Percentiles rank a stretch among this genome's conserved stretches.
Evolutionary conservation across 1,140 invertebrate species (phyloP).

Genomic region (Laodelphax striatellus): DNA sequence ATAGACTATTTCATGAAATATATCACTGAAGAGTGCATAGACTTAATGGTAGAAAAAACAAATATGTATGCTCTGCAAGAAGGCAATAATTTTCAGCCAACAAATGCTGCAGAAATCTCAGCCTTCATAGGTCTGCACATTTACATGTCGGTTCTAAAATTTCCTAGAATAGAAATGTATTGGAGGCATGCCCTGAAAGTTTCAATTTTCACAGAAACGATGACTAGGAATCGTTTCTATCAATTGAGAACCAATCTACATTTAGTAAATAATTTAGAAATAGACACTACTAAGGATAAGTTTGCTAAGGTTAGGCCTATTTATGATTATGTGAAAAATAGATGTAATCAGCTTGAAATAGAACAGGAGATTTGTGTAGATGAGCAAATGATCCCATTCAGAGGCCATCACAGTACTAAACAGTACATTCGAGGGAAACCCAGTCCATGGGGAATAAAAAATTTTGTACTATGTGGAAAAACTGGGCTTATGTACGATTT

Average conservation of each 20-base stretch:
- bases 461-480: no score
- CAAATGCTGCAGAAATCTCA: background rate
- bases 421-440: no score
- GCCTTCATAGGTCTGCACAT: constrained; percentile 1
- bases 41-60: background rate
- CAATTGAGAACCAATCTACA: constrained; percentile 22
- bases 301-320: constrained; percentile 26
- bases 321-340: constrained; percentile 21
- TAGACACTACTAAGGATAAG: no score
- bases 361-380: no score
- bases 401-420: no score
- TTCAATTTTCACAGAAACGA: background rate
- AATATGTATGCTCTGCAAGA: constrained; percentile 5
- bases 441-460: no score
- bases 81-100: background rate
- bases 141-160: background rate
- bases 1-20: background rate
- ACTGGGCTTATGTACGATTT: no score
- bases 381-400: no score
- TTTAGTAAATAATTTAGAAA: constrained; percentile 17
- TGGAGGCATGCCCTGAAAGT: background rate
- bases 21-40: background rate
- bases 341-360: constrained; percentile 20
- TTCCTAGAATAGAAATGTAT: constrained; percentile 1
- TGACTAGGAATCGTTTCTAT: constrained; percentile 18